A percentile compares a stretch with the other conserved stretches of the same genome.
phyloP scores from a whole-genome alignment of 2,888 invertebrate genomes.

The Tenthredo amoena region DNA sequence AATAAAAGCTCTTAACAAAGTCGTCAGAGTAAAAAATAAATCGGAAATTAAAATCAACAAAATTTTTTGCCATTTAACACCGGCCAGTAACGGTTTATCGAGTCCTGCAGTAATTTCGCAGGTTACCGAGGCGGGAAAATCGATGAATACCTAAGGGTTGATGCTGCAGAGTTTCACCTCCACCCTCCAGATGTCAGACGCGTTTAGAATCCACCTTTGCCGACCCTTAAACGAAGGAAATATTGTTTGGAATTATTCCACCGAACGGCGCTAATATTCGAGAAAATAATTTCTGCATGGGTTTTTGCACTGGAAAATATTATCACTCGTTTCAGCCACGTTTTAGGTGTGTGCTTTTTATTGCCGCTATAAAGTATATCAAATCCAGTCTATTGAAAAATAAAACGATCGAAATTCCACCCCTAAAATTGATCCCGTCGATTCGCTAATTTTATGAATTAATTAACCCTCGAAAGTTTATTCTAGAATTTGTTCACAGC shows the following conservation, averaged over 20 bases:
- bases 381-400: too few relatives aligned
- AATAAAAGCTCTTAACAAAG: not conserved
- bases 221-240: constrained; percentile 1
- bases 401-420: too few relatives aligned
- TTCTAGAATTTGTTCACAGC: too few relatives aligned
- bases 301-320: too few relatives aligned
- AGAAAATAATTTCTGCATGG: not conserved
- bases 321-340: too few relatives aligned
- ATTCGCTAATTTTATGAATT: not conserved
- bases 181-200: constrained; percentile 29
- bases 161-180: constrained; percentile 49
- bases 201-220: not conserved
- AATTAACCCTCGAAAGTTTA: not conserved
- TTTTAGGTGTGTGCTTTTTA: too few relatives aligned
- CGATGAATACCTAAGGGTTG: constrained; percentile 57
- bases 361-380: too few relatives aligned
- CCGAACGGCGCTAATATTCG: not conserved
- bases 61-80: not conserved
- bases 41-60: not conserved
- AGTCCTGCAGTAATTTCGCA: constrained; percentile 55
- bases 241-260: constrained; percentile 23
- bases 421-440: too few relatives aligned
- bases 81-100: not conserved
- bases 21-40: constrained; percentile 41
- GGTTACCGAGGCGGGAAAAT: constrained; percentile 52